Percentiles rank a stretch among this genome's conserved stretches.
phyloP scores from a whole-genome alignment of 2,797 vertebrate genomes.

The Phylloscopus collybita region DNA sequence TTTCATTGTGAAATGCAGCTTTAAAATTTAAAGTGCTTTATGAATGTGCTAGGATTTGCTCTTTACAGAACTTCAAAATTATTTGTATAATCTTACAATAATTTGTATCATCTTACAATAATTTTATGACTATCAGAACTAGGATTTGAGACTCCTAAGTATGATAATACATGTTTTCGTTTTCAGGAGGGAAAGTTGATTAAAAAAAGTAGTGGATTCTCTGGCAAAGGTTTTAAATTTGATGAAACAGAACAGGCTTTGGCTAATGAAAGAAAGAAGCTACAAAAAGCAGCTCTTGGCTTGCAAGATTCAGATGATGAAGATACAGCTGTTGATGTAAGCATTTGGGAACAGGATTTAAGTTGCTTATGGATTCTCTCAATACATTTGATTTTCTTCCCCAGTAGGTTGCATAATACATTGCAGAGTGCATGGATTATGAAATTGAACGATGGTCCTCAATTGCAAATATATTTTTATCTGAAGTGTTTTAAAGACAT shows the following conservation, averaged over 20 bases:
- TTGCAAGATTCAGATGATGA: slow-evolving; percentile 98
- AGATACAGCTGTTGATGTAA: slow-evolving; percentile 93
- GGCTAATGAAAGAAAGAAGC: slow-evolving; percentile 97
- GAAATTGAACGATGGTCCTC: neutral
- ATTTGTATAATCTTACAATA: neutral
- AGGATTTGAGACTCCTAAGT: neutral
- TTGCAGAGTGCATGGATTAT: neutral
- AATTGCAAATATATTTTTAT: neutral
- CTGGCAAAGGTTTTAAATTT: slow-evolving; percentile 98
- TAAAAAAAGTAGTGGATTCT: slow-evolving; percentile 98
- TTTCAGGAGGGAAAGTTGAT: slow-evolving; percentile 94
- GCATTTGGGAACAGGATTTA: slow-evolving; percentile 47
- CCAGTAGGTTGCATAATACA: neutral
- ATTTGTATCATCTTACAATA: neutral
- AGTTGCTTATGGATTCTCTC: neutral
- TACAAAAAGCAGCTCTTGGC: slow-evolving; percentile 96
- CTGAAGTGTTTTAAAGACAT: neutral
- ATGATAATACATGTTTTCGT: neutral
- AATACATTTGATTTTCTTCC: neutral
- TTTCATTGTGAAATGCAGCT: neutral
- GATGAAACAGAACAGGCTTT: slow-evolving; percentile 97
- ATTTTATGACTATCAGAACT: neutral
- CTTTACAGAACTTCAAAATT: neutral
- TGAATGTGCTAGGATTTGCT: neutral
- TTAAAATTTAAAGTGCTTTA: neutral